Conservation (phyloP, 2,113 vertebrate species). For the Pyxicephalus adspersus region DNA sequence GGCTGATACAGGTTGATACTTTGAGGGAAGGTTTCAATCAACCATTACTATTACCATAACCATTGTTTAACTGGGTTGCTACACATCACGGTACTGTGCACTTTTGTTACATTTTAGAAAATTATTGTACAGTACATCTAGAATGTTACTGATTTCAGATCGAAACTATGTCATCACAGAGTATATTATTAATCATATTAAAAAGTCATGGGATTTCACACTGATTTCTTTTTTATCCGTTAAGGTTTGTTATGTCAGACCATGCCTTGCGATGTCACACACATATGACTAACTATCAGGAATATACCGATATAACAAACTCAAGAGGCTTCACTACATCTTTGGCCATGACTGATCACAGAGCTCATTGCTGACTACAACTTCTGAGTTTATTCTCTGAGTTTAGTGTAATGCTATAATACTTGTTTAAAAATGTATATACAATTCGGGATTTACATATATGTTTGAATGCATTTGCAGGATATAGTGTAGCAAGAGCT, state of each 20-base stretch:
- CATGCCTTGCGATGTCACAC: constrained; percentile 15
- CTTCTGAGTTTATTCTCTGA: constrained; percentile 12
- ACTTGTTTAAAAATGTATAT: too few species aligned
- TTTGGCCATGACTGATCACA: constrained; percentile 12
- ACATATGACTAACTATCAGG: constrained; percentile 40
- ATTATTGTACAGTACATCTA: neutral
- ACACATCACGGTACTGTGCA: too few species aligned
- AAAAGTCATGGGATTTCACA: neutral
- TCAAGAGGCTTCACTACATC: constrained; percentile 20
- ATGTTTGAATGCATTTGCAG: too few species aligned
- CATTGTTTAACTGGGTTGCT: too few species aligned
- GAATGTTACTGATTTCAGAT: neutral
- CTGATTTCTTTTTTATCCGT: constrained; percentile 36
- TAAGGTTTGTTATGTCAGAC: constrained; percentile 42
- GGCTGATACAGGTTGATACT: too few species aligned
- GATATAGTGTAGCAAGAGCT: too few species aligned
- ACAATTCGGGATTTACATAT: neutral
- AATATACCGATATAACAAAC: constrained; percentile 34
- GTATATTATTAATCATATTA: neutral
- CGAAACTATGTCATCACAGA: neutral
- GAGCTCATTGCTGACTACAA: neutral
- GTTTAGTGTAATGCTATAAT: too few species aligned
- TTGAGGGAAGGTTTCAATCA: too few species aligned
- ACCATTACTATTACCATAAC: too few species aligned
- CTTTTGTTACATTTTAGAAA: neutral